phyloP scores from a whole-genome alignment of 2,113 vertebrate genomes.

The Aphyosemion australe region DNA sequence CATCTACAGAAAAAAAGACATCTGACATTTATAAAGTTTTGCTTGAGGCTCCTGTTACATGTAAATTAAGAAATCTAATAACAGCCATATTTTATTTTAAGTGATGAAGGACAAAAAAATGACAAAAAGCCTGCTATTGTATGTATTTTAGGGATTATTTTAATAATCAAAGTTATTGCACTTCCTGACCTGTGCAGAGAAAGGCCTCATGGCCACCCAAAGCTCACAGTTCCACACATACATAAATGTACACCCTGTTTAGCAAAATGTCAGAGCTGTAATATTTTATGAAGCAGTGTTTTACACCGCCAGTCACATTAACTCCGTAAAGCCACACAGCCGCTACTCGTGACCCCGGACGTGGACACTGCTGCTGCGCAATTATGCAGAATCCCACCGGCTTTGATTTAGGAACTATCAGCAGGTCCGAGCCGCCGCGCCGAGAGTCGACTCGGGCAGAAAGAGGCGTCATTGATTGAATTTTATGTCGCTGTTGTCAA shows the following conservation, averaged over 20 bases:
- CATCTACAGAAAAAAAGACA: no score
- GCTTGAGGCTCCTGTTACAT: no score
- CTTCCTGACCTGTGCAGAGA: neutral
- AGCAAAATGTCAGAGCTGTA: slow-evolving; percentile 44
- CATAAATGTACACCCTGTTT: slow-evolving; percentile 48
- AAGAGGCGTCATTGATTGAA: slow-evolving; percentile 80
- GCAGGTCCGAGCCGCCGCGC: slow-evolving; percentile 46
- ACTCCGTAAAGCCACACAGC: slow-evolving; percentile 62
- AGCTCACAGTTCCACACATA: slow-evolving; percentile 28
- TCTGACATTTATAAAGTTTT: no score
- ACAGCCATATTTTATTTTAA: no score
- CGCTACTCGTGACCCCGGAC: slow-evolving; percentile 31
- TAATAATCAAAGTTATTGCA: no score
- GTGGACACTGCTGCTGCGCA: slow-evolving; percentile 49
- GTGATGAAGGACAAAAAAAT: no score
- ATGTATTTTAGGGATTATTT: no score
- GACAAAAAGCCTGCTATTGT: no score
- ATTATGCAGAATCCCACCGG: slow-evolving; percentile 79
- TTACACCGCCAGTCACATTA: slow-evolving; percentile 69
- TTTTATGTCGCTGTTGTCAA: slow-evolving; percentile 83
- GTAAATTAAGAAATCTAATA: no score
- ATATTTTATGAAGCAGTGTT: slow-evolving; percentile 73
- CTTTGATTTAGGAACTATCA: slow-evolving; percentile 81
- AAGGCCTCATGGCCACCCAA: neutral
- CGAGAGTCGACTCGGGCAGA: slow-evolving; percentile 42